Evolutionary conservation across 2,888 invertebrate species (phyloP).

Genomic region (Hirudinaria manillensis): DNA sequence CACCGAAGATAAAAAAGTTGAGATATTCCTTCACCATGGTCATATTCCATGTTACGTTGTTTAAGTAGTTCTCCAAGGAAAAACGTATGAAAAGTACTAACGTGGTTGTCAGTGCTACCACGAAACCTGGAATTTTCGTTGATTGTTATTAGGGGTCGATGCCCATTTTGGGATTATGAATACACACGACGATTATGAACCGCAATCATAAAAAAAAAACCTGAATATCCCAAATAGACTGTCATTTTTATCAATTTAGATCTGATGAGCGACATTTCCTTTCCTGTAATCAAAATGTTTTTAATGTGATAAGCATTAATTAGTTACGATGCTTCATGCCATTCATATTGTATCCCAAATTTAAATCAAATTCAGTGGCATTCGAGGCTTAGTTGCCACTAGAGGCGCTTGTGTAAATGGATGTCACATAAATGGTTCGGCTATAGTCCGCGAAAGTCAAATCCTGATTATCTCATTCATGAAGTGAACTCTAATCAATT

Average conservation of each 20-base stretch:
- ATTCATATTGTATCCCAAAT: no score
- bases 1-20: conserved; percentile 97
- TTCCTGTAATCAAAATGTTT: conserved; percentile 19
- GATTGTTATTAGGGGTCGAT: background rate
- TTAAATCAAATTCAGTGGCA: no score
- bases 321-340: no score
- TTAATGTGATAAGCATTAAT: no score
- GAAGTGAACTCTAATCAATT: no score
- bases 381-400: no score
- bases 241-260: conserved; percentile 96
- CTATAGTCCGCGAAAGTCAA: no score
- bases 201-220: conserved; percentile 48
- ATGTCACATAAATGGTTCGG: no score
- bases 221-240: conserved; percentile 98
- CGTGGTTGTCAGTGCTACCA: conserved; percentile 93
- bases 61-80: conserved; percentile 75
- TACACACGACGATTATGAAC: background rate
- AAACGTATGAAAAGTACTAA: conserved; percentile 91
- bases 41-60: conserved; percentile 60
- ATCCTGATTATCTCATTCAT: no score
- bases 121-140: conserved; percentile 62
- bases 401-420: no score
- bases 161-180: background rate
- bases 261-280: conserved; percentile 83
- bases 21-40: conserved; percentile 77